Base-by-base conservation (phyloP, 2,797 vertebrate genomes). In the Poeciliopsis presidionis region DNA sequence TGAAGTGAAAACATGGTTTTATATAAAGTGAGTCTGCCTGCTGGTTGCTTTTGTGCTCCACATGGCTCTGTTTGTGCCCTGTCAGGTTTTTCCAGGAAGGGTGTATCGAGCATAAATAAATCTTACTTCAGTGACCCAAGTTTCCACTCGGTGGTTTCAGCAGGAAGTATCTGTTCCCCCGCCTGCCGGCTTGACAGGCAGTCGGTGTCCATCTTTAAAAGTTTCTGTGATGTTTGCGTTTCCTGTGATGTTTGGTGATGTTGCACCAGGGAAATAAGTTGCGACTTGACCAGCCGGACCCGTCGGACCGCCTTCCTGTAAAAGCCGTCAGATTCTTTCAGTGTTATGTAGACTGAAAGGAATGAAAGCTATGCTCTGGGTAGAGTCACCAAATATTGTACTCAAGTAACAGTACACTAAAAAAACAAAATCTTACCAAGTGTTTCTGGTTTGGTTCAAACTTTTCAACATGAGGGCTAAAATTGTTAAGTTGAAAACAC, bases 91-190 rank as follows among this genome's bases (percentile, higher is more conserved):
- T 92, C 90, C 89, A 86, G 28, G 20, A 53, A 11, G 57, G n/a
- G 74, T 36, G 36, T 65, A n/a, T 57, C 70, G 39, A 25, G 53
- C 75, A 78, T 45, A 76, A 83, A 89, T 82, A 80, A 71, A 72
- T 85, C 49, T 59, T 72, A 69, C 39, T 84, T 83, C 55, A 18
- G 0, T 80, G 70, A 80, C 77, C 65, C 7, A 78, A 80, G 73
- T 88, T 91, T 92, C 89, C 90, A 85, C 55, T 78, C 59, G 28
- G 85, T 67, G 78, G 87, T 72, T 84, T 36, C 72, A 46, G 49
- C 76, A 80, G 86, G 67, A 88, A 87, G 71, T 83, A 0, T 53
- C 12, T 76, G 53, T 13, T 39, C 51, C 72, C 22, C 22, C 9
- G 33, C 39, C 39, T 14, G 63, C 63, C 63, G 22, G 39, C 8